Evolutionary conservation across 2,797 vertebrate species (phyloP), one percentile per base, ranked within the genome.

Genomic region (Oreonectes daqikongensis): DNA sequence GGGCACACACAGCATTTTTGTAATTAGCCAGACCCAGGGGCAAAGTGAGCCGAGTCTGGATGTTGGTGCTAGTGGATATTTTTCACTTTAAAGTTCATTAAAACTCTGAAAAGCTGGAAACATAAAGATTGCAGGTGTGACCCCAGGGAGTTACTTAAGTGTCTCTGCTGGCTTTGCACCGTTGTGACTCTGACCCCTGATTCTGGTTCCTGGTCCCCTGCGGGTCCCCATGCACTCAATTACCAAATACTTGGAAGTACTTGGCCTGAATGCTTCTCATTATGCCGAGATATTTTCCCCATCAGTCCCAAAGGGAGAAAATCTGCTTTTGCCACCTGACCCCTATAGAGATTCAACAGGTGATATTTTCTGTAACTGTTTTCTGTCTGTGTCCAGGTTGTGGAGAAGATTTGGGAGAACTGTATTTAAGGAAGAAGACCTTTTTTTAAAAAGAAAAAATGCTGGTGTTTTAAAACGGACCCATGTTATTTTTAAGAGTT

Each of bases 101-200:
- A 72, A 70, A 57, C 2, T 52, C 32, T 1, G 2, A n/a, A n/a
- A n/a, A 22, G 18, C 28, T 60, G 24, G 28, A 42, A 20, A 44
- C 28, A 61, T 30, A 32, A n/a, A 72, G 17, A 7, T 24, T 61
- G 42, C 57, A 35, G 28, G n/a, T 35, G 42, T 50, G 70, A 50
- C 44, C 15, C 20, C 69, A 17, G 55, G 22, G 26, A 20, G 50
- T 53, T 69, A 26, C 7, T 12, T 57, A 28, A 28, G 14, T 15
- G 24, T 10, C 53, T 28, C 53, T 28, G 24, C 14, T 57, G 53
- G 5, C 24, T 24, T 57, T 28, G 24, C 1, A 28, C 53, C 53
- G 28, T 28, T 57, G 2, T 69, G 32, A 18, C 30, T 35, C 24
- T 40, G 35, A 40, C 15, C 32, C 1, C 59, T 28, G 6, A 46